phyloP scores from a whole-genome alignment of 2,888 invertebrate species.

The Cerceris ruficornis region DNA sequence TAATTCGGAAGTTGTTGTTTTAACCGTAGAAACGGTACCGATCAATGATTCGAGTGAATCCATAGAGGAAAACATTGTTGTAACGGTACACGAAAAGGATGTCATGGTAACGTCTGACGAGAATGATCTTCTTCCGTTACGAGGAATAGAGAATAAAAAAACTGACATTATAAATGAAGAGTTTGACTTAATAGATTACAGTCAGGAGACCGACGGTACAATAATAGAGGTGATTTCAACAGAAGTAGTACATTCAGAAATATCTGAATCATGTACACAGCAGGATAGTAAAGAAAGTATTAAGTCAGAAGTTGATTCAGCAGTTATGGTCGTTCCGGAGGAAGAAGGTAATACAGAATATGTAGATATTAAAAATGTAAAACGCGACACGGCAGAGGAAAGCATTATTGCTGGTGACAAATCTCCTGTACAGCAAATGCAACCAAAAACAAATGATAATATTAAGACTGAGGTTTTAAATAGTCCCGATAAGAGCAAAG shows the following conservation, averaged over 20 bases:
- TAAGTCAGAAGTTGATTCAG: constrained; percentile 8
- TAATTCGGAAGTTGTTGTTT: constrained; percentile 52
- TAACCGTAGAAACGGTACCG: constrained; percentile 53
- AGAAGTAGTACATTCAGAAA: constrained; percentile 48
- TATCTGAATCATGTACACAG: constrained; percentile 18
- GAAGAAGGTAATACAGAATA: not conserved
- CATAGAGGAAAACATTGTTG: constrained; percentile 33
- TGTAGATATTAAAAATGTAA: not conserved
- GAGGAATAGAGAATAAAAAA: constrained; percentile 20
- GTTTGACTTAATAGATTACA: constrained; percentile 50
- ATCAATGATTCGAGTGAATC: constrained; percentile 24
- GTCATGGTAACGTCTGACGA: constrained; percentile 11
- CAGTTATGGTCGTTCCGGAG: constrained; percentile 1
- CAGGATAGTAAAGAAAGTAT: constrained; percentile 7
- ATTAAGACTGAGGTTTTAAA: constrained; percentile 40
- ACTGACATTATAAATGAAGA: constrained; percentile 31
- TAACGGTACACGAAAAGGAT: constrained; percentile 39
- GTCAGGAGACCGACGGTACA: constrained; percentile 47
- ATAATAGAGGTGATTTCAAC: constrained; percentile 63
- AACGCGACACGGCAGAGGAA: not conserved
- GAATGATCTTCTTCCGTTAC: constrained; percentile 3
- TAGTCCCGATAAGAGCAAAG: constrained; percentile 18
- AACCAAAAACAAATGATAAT: constrained; percentile 12
- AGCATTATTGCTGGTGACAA: not conserved
- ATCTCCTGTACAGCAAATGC: not conserved